Percentiles rank a stretch among this genome's conserved stretches.
These are phyloP conservation scores for Odontocolon sp. DNA, from an alignment of 2,888 invertebrate genomes.

Conservation along the genomic window DNA sequence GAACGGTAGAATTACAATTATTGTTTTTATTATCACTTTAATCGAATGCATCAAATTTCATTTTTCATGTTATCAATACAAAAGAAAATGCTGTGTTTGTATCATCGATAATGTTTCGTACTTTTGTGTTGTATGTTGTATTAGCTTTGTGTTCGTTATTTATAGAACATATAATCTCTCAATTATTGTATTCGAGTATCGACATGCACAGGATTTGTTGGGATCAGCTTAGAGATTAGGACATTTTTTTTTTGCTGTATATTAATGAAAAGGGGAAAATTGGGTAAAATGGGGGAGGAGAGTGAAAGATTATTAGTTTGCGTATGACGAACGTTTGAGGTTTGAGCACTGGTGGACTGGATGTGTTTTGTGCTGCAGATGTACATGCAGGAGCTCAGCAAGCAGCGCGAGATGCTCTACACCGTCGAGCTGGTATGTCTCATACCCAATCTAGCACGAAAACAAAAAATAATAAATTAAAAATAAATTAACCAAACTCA, in stretches of 20 bases:
- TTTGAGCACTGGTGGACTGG: conserved; percentile 80
- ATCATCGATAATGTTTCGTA: conserved; percentile 63
- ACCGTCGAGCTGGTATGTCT: conserved; percentile 91
- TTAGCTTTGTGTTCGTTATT: conserved; percentile 38
- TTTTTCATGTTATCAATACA: too few relatives aligned
- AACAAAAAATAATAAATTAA: conserved; percentile 6
- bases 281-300: conserved; percentile 58
- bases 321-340: conserved; percentile 73
- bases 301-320: conserved; percentile 59
- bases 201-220: conserved; percentile 28
- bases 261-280: conserved; percentile 8
- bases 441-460: conserved; percentile 73
- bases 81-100: conserved; percentile 53
- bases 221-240: conserved; percentile 26
- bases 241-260: conserved; percentile 8
- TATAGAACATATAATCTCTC: conserved; percentile 6
- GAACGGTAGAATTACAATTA: background rate
- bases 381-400: conserved; percentile 94
- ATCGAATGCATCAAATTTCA: too few relatives aligned
- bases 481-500: conserved; percentile 17
- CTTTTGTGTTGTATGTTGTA: conserved; percentile 39
- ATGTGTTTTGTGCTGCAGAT: conserved; percentile 85
- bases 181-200: background rate
- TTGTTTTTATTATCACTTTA: conserved; percentile 8
- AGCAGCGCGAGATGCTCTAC: conserved; percentile 91